phyloP scores from a whole-genome alignment of 2,797 vertebrate genomes.

The Coccyzus lansbergi region DNA sequence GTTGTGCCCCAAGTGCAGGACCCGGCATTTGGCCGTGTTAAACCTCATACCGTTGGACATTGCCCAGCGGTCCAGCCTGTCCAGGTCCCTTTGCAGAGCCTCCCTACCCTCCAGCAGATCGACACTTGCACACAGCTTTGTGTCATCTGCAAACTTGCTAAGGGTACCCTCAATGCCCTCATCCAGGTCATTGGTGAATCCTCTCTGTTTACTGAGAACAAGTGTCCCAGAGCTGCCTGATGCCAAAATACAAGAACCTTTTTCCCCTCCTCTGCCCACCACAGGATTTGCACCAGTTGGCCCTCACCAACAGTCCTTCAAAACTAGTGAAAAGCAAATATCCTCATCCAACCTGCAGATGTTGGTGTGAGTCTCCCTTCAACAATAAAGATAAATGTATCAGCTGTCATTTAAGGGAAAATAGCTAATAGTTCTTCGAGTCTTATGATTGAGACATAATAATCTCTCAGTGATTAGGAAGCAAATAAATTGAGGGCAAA shows the following conservation, averaged over 20 bases:
- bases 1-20: too few relatives aligned
- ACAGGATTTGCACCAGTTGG: not conserved
- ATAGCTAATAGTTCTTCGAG: not conserved
- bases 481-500: not conserved
- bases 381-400: conserved; percentile 4
- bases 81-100: too few relatives aligned
- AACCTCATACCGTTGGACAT: too few relatives aligned
- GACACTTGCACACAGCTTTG: too few relatives aligned
- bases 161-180: too few relatives aligned
- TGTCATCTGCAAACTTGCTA: too few relatives aligned
- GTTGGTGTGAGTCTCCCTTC: not conserved
- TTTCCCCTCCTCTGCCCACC: not conserved
- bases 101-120: too few relatives aligned
- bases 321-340: not conserved
- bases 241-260: not conserved
- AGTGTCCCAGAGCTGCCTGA: not conserved
- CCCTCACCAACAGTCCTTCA: not conserved
- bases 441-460: conserved; percentile 16
- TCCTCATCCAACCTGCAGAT: not conserved
- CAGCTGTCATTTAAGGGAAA: conserved; percentile 1
- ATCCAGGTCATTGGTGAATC: too few relatives aligned
- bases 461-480: not conserved
- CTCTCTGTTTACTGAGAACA: not conserved
- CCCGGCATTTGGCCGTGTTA: too few relatives aligned
- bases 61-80: too few relatives aligned